Evolutionary conservation across 1,140 invertebrate species (phyloP), one percentile per base, ranked within the genome.

Genomic region (Aricia agestis): DNA sequence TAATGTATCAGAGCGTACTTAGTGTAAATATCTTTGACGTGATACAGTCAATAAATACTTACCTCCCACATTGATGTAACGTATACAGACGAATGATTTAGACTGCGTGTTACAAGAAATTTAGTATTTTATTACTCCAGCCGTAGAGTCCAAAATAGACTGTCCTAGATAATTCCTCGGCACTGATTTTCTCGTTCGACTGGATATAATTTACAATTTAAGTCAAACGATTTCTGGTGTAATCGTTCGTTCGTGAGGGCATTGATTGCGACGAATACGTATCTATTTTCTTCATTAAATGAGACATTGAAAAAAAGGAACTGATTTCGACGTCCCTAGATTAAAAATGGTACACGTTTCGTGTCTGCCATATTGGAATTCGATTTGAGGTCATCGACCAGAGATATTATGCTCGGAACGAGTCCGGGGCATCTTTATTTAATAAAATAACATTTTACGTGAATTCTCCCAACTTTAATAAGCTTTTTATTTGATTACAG

Each of bases 241-340:
- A 63, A 52, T 69, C 36, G n/a, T 69, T 65, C 61, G 31, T 36
- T 71, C 59, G 18, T 58, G 75, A 73, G 84, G 77, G 81, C 82
- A 79, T 18, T 78, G 80, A 76, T 78, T 74, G 67, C 71, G 75
- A 75, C 59, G 59, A 25, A 25, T 63, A 63, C 74, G 73, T 77
- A 82, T 84, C 80, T 83, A 78, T 74, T 77, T 77, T 76, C 75
- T 83, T 82, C 80, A 87, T 85, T 84, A 78, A 84, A 81, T 79
- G 77, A 80, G 79, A 82, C 75, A 82, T 74, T 72, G 71, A 71
- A 68, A 63, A 45, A 68, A 65, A 69, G 69, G 74, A 76, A 72
- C 67, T 70, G 65, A 78, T 72, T 78, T 72, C 45, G 67, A 69
- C 65, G 65, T 67, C 59, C 70, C 68, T 57, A 42, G 67, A 52